Conservation (phyloP, 2,113 vertebrate genomes). For the Microcebus lehilahytsara region DNA sequence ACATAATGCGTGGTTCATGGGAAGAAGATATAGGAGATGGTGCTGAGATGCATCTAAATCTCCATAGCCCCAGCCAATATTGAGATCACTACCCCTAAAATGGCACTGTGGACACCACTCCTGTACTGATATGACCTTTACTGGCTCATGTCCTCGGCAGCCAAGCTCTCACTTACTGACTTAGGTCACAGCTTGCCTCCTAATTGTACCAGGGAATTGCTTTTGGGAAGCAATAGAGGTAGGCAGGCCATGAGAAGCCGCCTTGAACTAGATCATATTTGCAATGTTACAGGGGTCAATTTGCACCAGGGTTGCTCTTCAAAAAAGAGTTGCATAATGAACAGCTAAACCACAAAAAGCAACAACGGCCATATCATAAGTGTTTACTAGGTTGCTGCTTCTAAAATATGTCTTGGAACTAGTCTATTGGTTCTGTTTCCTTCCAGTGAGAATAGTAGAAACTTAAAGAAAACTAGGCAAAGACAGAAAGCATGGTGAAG, state of each 20-base stretch:
- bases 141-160: background rate
- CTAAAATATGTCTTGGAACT: background rate
- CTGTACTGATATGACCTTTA: background rate
- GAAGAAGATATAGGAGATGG: background rate
- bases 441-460: background rate
- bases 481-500: background rate
- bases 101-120: too few species aligned
- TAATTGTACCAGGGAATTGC: background rate
- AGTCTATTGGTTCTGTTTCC: background rate
- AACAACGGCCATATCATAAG: background rate
- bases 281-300: background rate
- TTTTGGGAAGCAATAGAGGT: background rate
- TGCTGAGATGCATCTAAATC: background rate
- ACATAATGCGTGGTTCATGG: background rate
- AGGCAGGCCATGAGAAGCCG: background rate
- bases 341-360: background rate
- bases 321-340: background rate
- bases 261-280: background rate
- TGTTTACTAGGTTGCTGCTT: background rate
- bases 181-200: background rate
- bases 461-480: background rate
- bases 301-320: background rate
- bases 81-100: too few species aligned
- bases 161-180: background rate
- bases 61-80: fast-evolving